Percentiles rank a stretch among this genome's conserved stretches.
Conservation (phyloP, 2,888 invertebrate genomes). For the Heliconius hortense region DNA sequence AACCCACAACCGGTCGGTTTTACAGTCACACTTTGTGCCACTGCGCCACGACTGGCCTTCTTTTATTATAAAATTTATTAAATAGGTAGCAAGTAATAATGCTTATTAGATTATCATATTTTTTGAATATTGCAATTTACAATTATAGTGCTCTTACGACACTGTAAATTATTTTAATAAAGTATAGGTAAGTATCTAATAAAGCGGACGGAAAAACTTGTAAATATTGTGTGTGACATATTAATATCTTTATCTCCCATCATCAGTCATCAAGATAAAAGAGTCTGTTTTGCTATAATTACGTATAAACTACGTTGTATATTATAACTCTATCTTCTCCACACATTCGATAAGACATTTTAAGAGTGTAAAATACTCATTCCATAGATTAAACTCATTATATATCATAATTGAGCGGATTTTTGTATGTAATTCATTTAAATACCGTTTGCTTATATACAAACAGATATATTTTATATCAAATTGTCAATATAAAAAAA, state of each 20-base stretch:
- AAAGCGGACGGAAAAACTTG: not conserved
- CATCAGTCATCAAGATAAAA: conserved; percentile 66
- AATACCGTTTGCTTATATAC: not conserved
- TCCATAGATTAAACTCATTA: not conserved
- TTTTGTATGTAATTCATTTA: not conserved
- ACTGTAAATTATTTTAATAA: not conserved
- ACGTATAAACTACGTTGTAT: conserved; percentile 25
- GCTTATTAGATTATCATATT: no score
- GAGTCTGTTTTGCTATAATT: conserved; percentile 47
- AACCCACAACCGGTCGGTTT: no score
- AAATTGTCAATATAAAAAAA: not conserved
- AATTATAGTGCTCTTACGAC: not conserved
- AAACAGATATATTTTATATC: not conserved
- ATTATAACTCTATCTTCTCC: conserved; percentile 3
- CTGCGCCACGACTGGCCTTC: no score
- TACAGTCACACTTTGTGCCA: no score
- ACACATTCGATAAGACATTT: conserved; percentile 6
- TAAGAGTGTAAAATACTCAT: conserved; percentile 1
- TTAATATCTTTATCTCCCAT: conserved; percentile 39
- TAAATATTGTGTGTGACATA: conserved; percentile 22
- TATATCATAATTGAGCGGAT: not conserved
- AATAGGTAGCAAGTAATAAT: no score
- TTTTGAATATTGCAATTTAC: no score
- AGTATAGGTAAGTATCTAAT: not conserved
- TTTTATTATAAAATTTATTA: no score